Percentiles rank a stretch among this genome's conserved stretches.
phyloP scores from a whole-genome alignment of 2,888 invertebrate species.

The Iselma pallidipennis region DNA sequence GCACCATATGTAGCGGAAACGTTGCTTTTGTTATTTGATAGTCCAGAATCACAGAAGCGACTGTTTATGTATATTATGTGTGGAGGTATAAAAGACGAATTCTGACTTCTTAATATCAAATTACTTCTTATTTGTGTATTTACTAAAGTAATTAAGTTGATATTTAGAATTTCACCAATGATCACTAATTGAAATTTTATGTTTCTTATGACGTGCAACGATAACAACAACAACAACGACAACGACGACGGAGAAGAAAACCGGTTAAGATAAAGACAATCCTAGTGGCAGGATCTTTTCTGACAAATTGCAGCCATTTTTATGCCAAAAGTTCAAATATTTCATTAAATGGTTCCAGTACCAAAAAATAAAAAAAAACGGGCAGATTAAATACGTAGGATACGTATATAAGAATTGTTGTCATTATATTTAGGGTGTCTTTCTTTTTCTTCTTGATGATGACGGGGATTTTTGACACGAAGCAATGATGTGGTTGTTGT shows the following conservation, averaged over 20 bases:
- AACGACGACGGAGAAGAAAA: too few species aligned
- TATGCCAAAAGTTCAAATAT: background rate
- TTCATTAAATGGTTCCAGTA: background rate
- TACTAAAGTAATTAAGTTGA: background rate
- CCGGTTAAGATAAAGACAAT: background rate
- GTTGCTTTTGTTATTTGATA: slow-evolving; percentile 31
- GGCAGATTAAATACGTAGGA: too few species aligned
- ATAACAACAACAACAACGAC: too few species aligned
- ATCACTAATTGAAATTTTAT: background rate
- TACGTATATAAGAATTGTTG: too few species aligned
- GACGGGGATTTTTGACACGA: background rate
- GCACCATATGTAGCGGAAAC: slow-evolving; percentile 42
- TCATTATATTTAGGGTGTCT: too few species aligned
- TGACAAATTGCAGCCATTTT: background rate
- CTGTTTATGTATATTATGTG: background rate
- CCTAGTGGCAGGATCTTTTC: background rate
- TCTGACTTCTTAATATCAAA: background rate
- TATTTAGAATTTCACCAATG: background rate
- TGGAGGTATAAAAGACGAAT: background rate
- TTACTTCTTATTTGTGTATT: background rate
- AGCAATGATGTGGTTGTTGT: background rate
- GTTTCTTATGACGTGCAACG: background rate
- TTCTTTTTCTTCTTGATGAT: too few species aligned
- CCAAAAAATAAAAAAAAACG: background rate
- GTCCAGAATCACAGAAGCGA: slow-evolving; percentile 17